Conservation (phyloP, 2,888 invertebrate genomes). For the Drosophila birchii region DNA sequence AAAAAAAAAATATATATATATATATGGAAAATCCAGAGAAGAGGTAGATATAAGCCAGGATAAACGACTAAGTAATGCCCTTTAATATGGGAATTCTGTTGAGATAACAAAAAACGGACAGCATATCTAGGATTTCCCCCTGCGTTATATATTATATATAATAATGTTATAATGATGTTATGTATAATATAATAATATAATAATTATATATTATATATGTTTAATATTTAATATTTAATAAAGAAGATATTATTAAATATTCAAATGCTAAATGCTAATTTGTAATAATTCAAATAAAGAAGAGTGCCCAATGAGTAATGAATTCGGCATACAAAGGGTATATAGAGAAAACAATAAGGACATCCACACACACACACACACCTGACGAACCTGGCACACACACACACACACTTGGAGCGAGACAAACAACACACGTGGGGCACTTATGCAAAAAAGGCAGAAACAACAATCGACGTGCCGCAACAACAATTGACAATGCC, state of each 20-base stretch:
- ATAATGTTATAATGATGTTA: no score
- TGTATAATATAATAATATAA: no score
- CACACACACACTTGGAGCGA: conserved; percentile 21
- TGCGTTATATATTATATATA: no score
- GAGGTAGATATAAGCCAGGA: not conserved
- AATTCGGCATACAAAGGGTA: not conserved
- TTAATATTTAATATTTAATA: no score
- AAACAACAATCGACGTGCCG: conserved; percentile 77
- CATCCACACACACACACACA: conserved; percentile 10
- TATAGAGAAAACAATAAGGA: not conserved
- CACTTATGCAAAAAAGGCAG: conserved; percentile 80
- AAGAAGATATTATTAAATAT: no score
- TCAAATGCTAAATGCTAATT: no score
- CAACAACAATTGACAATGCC: conserved; percentile 70
- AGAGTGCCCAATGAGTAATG: not conserved
- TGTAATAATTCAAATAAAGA: no score
- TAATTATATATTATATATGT: no score
- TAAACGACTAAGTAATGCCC: conserved; percentile 9
- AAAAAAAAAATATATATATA: conserved; percentile 4
- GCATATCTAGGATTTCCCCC: no score
- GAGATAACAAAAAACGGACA: no score
- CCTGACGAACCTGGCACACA: conserved; percentile 16
- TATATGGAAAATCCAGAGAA: conserved; percentile 7
- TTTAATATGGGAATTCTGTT: no score
- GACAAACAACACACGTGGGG: conserved; percentile 45